phyloP scores from a whole-genome alignment of 2,888 invertebrate species.

The Lasioglossum calceatum region DNA sequence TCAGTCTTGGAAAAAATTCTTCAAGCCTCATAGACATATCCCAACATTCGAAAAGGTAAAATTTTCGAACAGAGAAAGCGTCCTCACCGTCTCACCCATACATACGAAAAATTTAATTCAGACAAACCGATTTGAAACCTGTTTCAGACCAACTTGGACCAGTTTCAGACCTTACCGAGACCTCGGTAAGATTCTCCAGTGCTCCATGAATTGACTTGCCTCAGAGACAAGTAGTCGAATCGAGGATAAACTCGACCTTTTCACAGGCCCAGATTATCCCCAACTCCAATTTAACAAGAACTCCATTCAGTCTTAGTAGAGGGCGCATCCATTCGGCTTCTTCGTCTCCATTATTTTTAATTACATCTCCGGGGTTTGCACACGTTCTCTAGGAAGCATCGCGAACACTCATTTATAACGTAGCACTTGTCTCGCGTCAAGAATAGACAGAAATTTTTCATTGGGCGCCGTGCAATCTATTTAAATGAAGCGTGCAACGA shows the following conservation, averaged over 20 bases:
- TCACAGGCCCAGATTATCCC: background rate
- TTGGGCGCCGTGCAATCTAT: constrained; percentile 37
- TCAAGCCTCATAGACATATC: background rate
- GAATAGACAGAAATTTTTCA: constrained; percentile 40
- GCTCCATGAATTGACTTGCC: background rate
- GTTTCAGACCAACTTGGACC: background rate
- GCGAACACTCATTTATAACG: background rate
- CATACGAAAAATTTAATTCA: background rate
- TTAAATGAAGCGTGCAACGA: constrained; percentile 35
- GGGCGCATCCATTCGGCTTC: background rate
- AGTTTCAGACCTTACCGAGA: background rate
- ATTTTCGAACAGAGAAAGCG: background rate
- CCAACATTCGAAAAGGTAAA: background rate
- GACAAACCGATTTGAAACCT: background rate
- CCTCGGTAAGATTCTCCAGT: background rate
- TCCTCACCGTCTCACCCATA: background rate
- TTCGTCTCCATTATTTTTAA: background rate
- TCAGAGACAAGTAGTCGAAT: background rate
- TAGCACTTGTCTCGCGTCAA: background rate
- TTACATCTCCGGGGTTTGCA: background rate
- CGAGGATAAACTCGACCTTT: constrained; percentile 6
- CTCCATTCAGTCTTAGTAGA: background rate
- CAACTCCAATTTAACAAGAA: background rate
- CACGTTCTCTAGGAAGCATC: background rate
- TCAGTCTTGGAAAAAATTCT: background rate